phyloP scores from a whole-genome alignment of 2,888 invertebrate genomes.

The Polietes domitor region DNA sequence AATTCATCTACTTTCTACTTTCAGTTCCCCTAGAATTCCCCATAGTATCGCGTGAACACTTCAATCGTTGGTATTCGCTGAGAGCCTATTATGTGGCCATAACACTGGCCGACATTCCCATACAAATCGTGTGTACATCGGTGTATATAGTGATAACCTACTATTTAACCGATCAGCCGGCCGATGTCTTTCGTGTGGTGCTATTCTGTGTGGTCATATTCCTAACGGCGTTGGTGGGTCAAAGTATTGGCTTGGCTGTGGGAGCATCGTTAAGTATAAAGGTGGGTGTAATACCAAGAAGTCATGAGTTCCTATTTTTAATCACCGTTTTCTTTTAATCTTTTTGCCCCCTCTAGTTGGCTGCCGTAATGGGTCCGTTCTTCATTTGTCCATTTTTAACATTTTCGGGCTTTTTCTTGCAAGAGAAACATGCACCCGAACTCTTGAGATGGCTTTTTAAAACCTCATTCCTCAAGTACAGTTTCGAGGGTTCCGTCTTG shows the following conservation, averaged over 20 bases:
- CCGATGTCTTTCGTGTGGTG: constrained; percentile 87
- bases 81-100: constrained; percentile 91
- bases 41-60: constrained; percentile 90
- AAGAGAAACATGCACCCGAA: constrained; percentile 89
- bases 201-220: constrained; percentile 88
- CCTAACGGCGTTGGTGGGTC: constrained; percentile 91
- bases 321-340: no score
- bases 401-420: constrained; percentile 96
- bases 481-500: constrained; percentile 90
- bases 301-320: no score
- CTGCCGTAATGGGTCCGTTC: constrained; percentile 94
- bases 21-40: constrained; percentile 92
- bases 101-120: constrained; percentile 90
- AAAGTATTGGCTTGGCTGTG: constrained; percentile 92
- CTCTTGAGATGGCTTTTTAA: constrained; percentile 93
- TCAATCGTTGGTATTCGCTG: constrained; percentile 94
- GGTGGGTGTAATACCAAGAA: constrained; percentile 83
- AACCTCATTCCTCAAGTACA: constrained; percentile 93
- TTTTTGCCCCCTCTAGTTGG: constrained; percentile 90
- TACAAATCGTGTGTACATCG: constrained; percentile 89
- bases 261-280: constrained; percentile 91
- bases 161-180: constrained; percentile 92
- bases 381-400: constrained; percentile 92
- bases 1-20: constrained; percentile 26
- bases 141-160: constrained; percentile 90